Evolutionary conservation across 2,113 vertebrate species (phyloP).

Genomic region (Lutjanus erythropterus): DNA sequence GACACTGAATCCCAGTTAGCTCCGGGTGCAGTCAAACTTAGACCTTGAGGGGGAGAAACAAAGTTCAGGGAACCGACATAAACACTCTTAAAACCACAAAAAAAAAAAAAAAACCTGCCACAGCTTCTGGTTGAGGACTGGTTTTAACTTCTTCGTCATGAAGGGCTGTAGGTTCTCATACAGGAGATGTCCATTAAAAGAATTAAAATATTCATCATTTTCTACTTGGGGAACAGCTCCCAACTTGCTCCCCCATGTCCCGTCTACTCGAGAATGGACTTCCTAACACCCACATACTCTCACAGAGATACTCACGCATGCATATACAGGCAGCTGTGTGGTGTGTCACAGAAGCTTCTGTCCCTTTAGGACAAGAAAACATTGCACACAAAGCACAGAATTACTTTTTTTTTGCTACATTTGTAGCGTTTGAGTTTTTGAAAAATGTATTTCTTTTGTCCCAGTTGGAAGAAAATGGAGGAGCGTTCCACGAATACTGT

Average conservation of each 20-base stretch:
- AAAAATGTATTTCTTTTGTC: neutral
- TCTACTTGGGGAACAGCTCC: neutral
- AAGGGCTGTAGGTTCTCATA: constrained; percentile 21
- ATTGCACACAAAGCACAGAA: neutral
- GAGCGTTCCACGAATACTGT: neutral
- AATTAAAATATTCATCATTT: constrained; percentile 64
- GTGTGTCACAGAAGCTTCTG: neutral
- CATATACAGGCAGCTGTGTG: neutral
- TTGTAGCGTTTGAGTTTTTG: constrained; percentile 9
- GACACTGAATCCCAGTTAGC: neutral
- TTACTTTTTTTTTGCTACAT: neutral
- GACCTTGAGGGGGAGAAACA: neutral
- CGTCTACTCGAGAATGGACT: constrained; percentile 33
- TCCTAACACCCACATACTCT: neutral
- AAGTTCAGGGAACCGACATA: neutral
- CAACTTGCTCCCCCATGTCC: constrained; percentile 19
- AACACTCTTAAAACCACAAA: constrained; percentile 13
- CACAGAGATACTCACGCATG: neutral
- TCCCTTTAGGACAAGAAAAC: neutral
- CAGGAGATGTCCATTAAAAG: constrained; percentile 67
- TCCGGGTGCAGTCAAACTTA: neutral
- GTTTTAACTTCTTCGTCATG: constrained; percentile 9
- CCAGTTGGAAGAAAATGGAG: neutral
- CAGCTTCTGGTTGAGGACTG: constrained; percentile 16
- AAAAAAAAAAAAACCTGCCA: neutral